Percentiles rank a stretch among this genome's conserved stretches.
These are phyloP conservation scores for Latrodectus hesperus DNA, from an alignment of 2,888 invertebrate species.

Conservation along the genomic window DNA sequence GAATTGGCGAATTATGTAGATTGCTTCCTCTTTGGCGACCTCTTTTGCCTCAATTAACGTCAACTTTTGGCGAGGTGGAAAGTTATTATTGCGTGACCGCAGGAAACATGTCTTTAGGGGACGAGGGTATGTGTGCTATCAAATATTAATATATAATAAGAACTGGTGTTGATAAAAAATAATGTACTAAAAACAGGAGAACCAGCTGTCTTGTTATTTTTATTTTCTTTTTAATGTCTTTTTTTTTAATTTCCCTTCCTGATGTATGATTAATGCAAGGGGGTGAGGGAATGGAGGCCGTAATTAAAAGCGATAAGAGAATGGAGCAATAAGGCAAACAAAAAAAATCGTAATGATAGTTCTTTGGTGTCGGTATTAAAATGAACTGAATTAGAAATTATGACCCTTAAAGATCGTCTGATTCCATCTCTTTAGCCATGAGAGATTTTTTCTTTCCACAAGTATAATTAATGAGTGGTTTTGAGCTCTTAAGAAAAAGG, in stretches of 20 bases:
- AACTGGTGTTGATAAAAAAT: not conserved
- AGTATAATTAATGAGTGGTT: not conserved
- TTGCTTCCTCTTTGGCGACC: conserved; percentile 20
- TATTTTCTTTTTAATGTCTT: not conserved
- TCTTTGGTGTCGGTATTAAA: not conserved
- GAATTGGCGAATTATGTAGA: conserved; percentile 60
- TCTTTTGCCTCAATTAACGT: conserved; percentile 54
- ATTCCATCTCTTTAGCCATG: not conserved
- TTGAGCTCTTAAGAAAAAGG: not conserved
- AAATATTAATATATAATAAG: not conserved
- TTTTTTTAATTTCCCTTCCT: not conserved
- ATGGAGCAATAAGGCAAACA: not conserved
- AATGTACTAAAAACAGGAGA: not conserved
- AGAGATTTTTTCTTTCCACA: not conserved
- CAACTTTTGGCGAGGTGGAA: conserved; percentile 36
- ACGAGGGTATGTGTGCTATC: not conserved
- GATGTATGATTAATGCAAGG: not conserved
- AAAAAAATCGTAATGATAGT: not conserved
- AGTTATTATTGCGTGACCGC: conserved; percentile 24
- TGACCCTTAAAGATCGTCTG: not conserved
- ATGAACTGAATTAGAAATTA: not conserved
- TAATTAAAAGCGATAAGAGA: not conserved
- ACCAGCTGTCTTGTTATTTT: not conserved
- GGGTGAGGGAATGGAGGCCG: not conserved
- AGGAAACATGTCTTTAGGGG: not conserved